Conservation (phyloP, 2,797 vertebrate genomes). For the Chloroceryle amazona region DNA sequence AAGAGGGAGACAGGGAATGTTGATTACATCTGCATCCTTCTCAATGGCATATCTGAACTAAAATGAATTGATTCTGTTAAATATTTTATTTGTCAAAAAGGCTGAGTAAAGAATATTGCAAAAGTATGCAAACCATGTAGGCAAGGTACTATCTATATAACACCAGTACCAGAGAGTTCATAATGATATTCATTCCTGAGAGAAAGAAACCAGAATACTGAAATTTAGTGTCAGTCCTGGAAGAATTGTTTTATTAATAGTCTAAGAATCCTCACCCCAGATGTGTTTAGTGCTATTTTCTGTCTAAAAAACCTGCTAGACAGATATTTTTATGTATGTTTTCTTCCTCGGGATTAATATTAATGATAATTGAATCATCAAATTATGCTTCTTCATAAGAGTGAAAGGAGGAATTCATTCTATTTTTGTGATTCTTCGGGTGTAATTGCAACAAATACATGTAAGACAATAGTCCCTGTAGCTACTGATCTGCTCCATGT, state of each 20-base stretch:
- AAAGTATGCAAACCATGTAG: background rate
- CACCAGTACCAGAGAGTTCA: background rate
- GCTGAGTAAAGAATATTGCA: conserved; percentile 19
- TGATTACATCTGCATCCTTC: conserved; percentile 8
- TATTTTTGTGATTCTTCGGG: conserved; percentile 9
- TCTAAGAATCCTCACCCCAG: background rate
- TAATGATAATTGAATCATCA: conserved; percentile 41
- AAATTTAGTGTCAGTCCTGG: background rate
- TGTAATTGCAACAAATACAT: background rate
- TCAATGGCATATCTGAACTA: background rate
- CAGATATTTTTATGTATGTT: background rate
- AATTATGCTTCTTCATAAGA: conserved; percentile 20
- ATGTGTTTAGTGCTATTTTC: background rate
- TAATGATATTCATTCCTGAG: background rate
- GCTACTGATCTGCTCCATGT: background rate
- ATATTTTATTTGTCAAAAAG: conserved; percentile 27
- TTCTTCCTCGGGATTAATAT: background rate
- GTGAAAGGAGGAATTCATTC: background rate
- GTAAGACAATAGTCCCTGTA: background rate
- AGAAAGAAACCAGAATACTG: background rate
- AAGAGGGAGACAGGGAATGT: background rate
- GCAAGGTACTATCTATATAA: background rate
- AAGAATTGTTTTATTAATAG: background rate
- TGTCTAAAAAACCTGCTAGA: background rate
- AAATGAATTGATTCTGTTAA: conserved; percentile 31